Evolutionary conservation across 2,888 invertebrate genomes (phyloP), one percentile per base, ranked within the genome.

Genomic region (Byasa hedistus): DNA sequence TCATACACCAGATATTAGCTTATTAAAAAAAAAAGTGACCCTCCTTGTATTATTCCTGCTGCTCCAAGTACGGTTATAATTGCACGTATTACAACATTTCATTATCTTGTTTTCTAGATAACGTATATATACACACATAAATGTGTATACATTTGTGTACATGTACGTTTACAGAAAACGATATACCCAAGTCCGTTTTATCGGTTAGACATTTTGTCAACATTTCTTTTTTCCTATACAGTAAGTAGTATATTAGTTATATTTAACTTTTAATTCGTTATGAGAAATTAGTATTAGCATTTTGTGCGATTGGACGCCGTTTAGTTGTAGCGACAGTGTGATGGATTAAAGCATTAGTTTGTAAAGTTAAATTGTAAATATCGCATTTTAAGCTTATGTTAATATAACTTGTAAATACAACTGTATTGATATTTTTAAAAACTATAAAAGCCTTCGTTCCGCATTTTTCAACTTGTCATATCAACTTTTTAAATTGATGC

Each of bases 331-430:
- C 19, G 17, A 56, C 17, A n/a, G 64, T 44, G 55, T 54, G 44
- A 55, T 55, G 54, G 21, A 48, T 57, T 15, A 39, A 39, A 12
- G 54, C 21, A 21, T 57, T 57, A 48, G 32, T 21, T 21, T 59
- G 27, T 51, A 55, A 65, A n/a, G 27, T 56, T 63, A 17, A 55
- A 22, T 65, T 65, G 66, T 66, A 66, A 62, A 66, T 66, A 66
- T 57, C 17, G 58, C 66, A 58, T 56, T 65, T 58, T 24, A 54
- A 61, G 61, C 57, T 54, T 55, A 51, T 51, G 27, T 32, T 64
- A 57, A 22, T 48, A 19, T 57, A 22, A 59, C 24, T 54, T 64
- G 64, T 64, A 64, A 52, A 64, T 64, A 64, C 15, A 32, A 51
- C 19, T 24, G 27, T 64, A 36, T 51, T 19, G 21, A 58, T 64